These are phyloP conservation scores for Halichondria panicea DNA, from an alignment of 37 sponge, comb jelly and placozoan species.

Conservation along the genomic window DNA sequence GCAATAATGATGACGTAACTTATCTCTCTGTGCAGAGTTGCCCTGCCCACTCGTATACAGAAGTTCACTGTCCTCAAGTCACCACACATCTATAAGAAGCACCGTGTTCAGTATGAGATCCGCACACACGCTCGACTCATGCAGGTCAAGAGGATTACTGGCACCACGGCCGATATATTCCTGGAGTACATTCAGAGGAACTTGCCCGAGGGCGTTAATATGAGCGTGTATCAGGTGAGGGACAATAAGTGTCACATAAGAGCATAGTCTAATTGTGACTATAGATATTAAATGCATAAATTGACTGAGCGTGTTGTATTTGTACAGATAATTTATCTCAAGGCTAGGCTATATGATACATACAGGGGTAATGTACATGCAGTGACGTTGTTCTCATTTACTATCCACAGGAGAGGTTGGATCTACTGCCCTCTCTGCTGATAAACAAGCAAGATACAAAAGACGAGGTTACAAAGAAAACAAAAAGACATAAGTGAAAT, in stretches of 20 bases:
- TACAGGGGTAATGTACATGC: background rate
- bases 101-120: slow-evolving; percentile 89
- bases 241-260: too few species aligned
- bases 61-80: slow-evolving; percentile 92
- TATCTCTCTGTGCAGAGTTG: slow-evolving; percentile 59
- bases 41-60: slow-evolving; percentile 69
- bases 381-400: too few species aligned
- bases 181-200: slow-evolving; percentile 94
- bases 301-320: too few species aligned
- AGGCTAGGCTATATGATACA: too few species aligned
- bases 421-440: background rate
- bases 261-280: too few species aligned
- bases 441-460: background rate
- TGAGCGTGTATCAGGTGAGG: slow-evolving; percentile 87
- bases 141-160: slow-evolving; percentile 84
- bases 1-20: too few species aligned
- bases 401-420: background rate
- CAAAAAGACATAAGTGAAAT: too few species aligned
- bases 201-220: slow-evolving; percentile 82
- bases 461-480: background rate
- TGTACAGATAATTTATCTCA: too few species aligned
- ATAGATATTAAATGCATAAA: background rate
- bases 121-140: slow-evolving; percentile 78
- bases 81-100: slow-evolving; percentile 91
- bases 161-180: slow-evolving; percentile 86